Conservation (phyloP, 2,797 vertebrate species). For the Chelonia mydas region DNA sequence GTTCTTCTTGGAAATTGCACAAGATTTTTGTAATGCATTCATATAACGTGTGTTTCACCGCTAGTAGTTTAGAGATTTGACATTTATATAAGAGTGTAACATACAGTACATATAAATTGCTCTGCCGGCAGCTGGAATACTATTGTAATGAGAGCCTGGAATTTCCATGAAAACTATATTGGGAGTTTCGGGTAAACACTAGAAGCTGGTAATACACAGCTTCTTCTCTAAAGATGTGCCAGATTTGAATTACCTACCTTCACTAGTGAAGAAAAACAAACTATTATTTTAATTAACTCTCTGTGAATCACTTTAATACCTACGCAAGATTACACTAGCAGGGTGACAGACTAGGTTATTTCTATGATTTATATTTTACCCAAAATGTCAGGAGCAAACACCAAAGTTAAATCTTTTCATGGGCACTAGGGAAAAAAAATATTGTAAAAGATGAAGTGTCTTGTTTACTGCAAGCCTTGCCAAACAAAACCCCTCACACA, state of each 20-base stretch:
- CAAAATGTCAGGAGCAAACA: background rate
- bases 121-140: background rate
- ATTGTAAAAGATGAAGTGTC: background rate
- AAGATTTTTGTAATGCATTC: background rate
- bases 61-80: background rate
- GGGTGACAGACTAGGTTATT: background rate
- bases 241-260: background rate
- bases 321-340: background rate
- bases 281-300: background rate
- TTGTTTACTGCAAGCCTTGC: background rate
- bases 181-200: background rate
- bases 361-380: background rate
- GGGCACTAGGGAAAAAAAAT: background rate
- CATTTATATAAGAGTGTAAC: background rate
- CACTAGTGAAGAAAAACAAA: background rate
- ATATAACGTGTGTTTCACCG: background rate
- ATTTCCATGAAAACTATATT: background rate
- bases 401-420: background rate
- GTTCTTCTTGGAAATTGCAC: background rate
- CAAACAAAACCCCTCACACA: background rate
- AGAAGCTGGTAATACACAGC: background rate
- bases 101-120: background rate
- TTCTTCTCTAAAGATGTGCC: background rate
- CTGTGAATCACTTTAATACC: background rate
- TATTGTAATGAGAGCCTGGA: background rate